Base-by-base conservation (phyloP, 1,140 invertebrate species). In the Diorhabda elongata region DNA sequence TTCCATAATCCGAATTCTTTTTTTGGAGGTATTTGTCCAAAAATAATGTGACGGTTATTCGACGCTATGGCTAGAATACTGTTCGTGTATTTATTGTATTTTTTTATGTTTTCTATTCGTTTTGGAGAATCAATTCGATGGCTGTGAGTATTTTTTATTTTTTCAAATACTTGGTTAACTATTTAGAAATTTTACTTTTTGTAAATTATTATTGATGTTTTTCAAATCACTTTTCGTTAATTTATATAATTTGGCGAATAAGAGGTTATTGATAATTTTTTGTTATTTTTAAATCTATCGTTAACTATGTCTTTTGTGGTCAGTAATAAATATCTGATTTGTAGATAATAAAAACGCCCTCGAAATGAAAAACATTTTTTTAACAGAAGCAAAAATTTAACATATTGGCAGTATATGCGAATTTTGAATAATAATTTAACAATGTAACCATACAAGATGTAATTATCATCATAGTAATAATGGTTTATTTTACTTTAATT, bases 91-190 rank as follows among this genome's bases (percentile, higher is more conserved):
- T n/a, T 58, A 42, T 57, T 67, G 44, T 70, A 42, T 73, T 61
- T 73, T 66, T 56, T 73, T 68, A 42, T 73, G 62, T 47, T 70
- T 52, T 45, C 42, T 52, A 11, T 70, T 58, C 58, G 60, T 11
- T 66, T 59, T 44, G 68, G 47, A 42, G 68, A 70, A 52, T 59
- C 66, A 44, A 73, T 73, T 4, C 64, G 64, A 69, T 73, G 71
- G 71, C 58, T 73, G 71, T 73, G 70, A 73, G 71, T 69, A 8
- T 2, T 52, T 52, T 4, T 3, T 52, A 42, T 56, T 9, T 8
- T 11, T 52, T 5, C 45, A 52, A 5, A 11, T 59, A 59, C 11
- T 59, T 59, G 2, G 58, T 59, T 11, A 11, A 11, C 11, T 59
- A 59, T 11, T 5, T 11, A 59, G 1, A 5, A 11, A 59, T 8